Base-by-base conservation (phyloP, 1,140 invertebrate genomes). In the Anthonomus grandis region DNA sequence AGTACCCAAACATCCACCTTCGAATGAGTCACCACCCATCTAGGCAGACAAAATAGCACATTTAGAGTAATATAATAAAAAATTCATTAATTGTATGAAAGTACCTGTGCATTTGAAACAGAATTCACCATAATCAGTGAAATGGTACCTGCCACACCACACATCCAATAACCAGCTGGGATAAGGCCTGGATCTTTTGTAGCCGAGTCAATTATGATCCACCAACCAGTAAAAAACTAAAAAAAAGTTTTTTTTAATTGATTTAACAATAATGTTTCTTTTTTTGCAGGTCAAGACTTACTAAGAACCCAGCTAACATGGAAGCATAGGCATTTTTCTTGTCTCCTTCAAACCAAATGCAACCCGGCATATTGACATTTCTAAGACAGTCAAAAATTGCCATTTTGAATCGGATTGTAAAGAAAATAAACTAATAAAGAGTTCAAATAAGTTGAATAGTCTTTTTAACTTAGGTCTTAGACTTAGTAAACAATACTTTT, bases 91-190 rank as follows among this genome's bases (percentile, higher is more conserved):
- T n/a, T n/a, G n/a, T n/a, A n/a, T n/a, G n/a, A n/a, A n/a, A n/a
- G n/a, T 23, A 48, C 24, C 18, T 48, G 46, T 17, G 46, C 46
- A 48, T 48, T 98, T 22, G 95, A 93, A 2, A 99, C 93, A 17
- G 91, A 88, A 77, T 98, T 99, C 3, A 99, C 89, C 95, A 98
- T 97, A 62, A 98, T 84, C 36, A 98, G 82, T 19, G 95, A 95
- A 57, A 98, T 68, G 17, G 95, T 97, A 21, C 91, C 91, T 73
- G 97, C 85, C 19, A 97, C 86, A 18, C 96, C 96, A 73, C 94
- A 95, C n/a, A 95, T 83, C 70, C 94, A 87, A 74, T 95, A 95
- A 12, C 90, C 86, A 68, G 82, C 82, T 62, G 78, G 73, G 67
- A 92, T 85, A 21, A 89, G 81, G 52, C 77, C 75, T 3, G 89